These are phyloP conservation scores for Galerucella pusilla DNA, from an alignment of 2,888 invertebrate species.

Conservation along the genomic window DNA sequence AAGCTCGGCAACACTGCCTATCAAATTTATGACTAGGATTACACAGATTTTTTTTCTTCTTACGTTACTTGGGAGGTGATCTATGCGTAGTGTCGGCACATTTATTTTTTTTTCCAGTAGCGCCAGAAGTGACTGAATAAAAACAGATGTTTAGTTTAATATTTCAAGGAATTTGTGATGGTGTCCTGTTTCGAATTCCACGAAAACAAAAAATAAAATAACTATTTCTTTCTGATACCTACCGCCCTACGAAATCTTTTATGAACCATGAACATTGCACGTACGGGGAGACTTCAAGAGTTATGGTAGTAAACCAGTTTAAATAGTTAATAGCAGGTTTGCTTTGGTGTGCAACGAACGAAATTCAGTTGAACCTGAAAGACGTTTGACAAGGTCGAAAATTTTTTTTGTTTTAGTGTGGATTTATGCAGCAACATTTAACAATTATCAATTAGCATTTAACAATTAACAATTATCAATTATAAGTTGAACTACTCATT, in stretches of 20 bases:
- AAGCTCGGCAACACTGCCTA: neutral
- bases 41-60: neutral
- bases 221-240: neutral
- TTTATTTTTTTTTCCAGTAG: slow-evolving; percentile 23
- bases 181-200: slow-evolving; percentile 24
- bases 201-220: slow-evolving; percentile 1
- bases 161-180: slow-evolving; percentile 27
- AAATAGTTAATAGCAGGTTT: no score
- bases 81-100: slow-evolving; percentile 9
- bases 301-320: no score
- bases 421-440: no score
- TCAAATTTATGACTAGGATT: no score
- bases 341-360: no score
- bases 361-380: no score
- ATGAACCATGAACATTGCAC: neutral
- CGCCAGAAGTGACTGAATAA: slow-evolving; percentile 23
- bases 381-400: no score
- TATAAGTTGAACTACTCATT: no score
- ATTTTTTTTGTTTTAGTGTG: no score
- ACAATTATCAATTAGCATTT: no score
- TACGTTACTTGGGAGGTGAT: slow-evolving; percentile 13
- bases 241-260: neutral
- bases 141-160: slow-evolving; percentile 21
- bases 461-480: no score
- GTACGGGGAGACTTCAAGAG: neutral